Evolutionary conservation across 2,888 invertebrate genomes (phyloP).

Genomic region (Agapostemon virescens): DNA sequence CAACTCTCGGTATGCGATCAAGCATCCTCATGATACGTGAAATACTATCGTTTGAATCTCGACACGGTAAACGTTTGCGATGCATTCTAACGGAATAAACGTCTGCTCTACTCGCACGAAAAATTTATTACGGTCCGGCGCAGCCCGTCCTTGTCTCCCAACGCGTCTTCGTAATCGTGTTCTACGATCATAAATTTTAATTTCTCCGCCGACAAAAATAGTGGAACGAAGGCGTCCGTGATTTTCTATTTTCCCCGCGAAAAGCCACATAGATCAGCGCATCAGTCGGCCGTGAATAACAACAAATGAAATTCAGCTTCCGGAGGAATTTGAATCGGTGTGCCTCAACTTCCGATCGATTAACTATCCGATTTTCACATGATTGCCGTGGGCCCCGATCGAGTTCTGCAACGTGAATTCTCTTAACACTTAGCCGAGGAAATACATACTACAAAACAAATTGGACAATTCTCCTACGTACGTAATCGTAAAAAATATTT

Average conservation of each 20-base stretch:
- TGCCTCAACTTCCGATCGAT: neutral
- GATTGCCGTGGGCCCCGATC: neutral
- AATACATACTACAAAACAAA: neutral
- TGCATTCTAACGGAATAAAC: constrained; percentile 25
- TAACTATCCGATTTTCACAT: constrained; percentile 14
- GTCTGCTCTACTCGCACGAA: constrained; percentile 11
- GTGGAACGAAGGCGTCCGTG: neutral
- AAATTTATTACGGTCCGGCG: constrained; percentile 20
- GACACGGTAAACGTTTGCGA: constrained; percentile 7
- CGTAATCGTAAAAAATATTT: neutral
- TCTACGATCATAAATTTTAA: constrained; percentile 39
- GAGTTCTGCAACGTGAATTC: neutral
- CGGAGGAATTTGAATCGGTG: constrained; percentile 6
- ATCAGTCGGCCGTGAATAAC: constrained; percentile 8
- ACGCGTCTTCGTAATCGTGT: constrained; percentile 16
- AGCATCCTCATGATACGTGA: neutral
- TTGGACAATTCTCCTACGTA: neutral
- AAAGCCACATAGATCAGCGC: constrained; percentile 24
- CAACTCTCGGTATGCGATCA: too few species aligned
- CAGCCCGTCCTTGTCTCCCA: constrained; percentile 13
- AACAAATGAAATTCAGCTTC: constrained; percentile 23
- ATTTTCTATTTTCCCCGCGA: neutral
- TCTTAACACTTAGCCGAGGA: neutral
- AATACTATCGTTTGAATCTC: constrained; percentile 13
- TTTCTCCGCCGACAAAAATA: constrained; percentile 15